phyloP scores from a whole-genome alignment of 2,888 invertebrate species.

The Drosophila merina region DNA sequence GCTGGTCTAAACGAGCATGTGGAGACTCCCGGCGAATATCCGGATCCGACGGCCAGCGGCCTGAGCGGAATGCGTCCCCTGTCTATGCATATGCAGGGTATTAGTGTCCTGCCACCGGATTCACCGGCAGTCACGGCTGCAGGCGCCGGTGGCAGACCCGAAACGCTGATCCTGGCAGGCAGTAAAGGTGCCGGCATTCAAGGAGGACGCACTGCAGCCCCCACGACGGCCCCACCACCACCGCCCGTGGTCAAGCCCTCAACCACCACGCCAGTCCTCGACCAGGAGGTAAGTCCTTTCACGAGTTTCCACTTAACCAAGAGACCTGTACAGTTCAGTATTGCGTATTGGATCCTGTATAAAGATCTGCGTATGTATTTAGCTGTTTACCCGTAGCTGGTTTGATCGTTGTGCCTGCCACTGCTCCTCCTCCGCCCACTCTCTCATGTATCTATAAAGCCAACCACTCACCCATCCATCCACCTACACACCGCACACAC shows the following conservation, averaged over 20 bases:
- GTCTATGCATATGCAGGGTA: slow-evolving; percentile 86
- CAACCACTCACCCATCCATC: background rate
- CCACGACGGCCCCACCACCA: slow-evolving; percentile 84
- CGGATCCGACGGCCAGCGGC: slow-evolving; percentile 90
- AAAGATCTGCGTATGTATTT: slow-evolving; percentile 42
- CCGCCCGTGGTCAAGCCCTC: slow-evolving; percentile 82
- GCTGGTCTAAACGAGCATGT: slow-evolving; percentile 85
- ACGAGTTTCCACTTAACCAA: background rate
- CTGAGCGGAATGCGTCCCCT: slow-evolving; percentile 92
- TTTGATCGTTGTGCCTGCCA: slow-evolving; percentile 51
- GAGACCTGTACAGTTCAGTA: slow-evolving; percentile 29
- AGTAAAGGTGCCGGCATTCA: slow-evolving; percentile 51
- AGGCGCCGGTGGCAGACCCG: slow-evolving; percentile 55
- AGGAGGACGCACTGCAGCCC: slow-evolving; percentile 62
- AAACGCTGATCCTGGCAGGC: slow-evolving; percentile 45
- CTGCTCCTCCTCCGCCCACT: slow-evolving; percentile 28
- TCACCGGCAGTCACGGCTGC: slow-evolving; percentile 67
- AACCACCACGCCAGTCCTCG: slow-evolving; percentile 85
- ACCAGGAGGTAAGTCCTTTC: slow-evolving; percentile 85
- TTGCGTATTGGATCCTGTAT: slow-evolving; percentile 34
- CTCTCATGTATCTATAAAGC: slow-evolving; percentile 30
- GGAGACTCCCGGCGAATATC: slow-evolving; percentile 91
- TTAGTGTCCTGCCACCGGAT: slow-evolving; percentile 85
- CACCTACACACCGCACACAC: slow-evolving; percentile 10
- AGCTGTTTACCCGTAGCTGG: slow-evolving; percentile 42